Evolutionary conservation across 1,140 invertebrate genomes (phyloP).

Genomic region (Brachionus rubens): DNA sequence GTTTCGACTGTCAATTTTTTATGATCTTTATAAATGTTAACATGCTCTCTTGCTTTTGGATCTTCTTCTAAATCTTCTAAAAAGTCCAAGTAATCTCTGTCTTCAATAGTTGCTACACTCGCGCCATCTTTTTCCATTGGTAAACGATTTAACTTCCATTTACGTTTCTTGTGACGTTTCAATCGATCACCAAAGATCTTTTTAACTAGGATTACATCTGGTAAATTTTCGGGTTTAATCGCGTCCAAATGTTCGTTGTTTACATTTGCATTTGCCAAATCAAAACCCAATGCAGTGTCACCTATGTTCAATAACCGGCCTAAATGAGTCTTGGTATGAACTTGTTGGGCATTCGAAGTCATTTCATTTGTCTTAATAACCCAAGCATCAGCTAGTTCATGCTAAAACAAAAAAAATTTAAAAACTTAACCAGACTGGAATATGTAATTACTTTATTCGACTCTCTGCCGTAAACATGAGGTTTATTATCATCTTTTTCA

Average conservation of each 20-base stretch:
- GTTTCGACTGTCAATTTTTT: background rate
- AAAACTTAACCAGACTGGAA: background rate
- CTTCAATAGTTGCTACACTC: conserved; percentile 65
- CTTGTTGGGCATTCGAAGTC: conserved; percentile 67
- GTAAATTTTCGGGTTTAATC: conserved; percentile 67
- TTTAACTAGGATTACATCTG: conserved; percentile 88
- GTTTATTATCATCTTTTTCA: conserved; percentile 73
- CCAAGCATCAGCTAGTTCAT: conserved; percentile 88
- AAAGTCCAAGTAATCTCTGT: conserved; percentile 87
- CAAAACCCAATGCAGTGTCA: conserved; percentile 84
- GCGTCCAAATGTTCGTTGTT: conserved; percentile 85
- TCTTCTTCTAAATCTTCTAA: conserved; percentile 96
- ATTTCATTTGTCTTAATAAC: conserved; percentile 82
- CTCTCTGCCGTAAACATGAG: conserved; percentile 49
- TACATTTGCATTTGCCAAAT: conserved; percentile 80
- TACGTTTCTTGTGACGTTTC: conserved; percentile 69
- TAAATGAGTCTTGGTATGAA: conserved; percentile 74
- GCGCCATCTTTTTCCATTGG: conserved; percentile 65
- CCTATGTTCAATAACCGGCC: conserved; percentile 88
- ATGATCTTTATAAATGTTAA: conserved; percentile 70
- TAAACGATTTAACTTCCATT: conserved; percentile 87
- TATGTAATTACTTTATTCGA: conserved; percentile 53
- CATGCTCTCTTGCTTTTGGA: conserved; percentile 75
- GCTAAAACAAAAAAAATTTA: conserved; percentile 63
- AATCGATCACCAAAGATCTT: conserved; percentile 78